Base-by-base conservation (phyloP, 2,113 vertebrate species). In the Myocastor coypus region DNA sequence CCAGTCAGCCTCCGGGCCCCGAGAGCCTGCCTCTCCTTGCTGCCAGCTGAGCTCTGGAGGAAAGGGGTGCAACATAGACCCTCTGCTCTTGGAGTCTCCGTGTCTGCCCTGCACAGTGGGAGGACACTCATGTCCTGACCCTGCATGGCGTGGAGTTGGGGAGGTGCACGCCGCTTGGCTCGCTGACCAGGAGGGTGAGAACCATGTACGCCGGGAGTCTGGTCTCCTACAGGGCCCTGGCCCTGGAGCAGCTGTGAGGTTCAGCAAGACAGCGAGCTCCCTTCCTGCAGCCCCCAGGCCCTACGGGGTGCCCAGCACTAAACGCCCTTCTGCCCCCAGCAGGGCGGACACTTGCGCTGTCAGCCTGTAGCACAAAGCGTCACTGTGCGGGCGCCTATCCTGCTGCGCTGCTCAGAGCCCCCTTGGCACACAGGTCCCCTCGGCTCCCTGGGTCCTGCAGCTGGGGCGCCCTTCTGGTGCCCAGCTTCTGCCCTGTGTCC, bases 181-280 rank as follows among this genome's bases (percentile, higher is more conserved):
- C 24, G 37, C 3, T 3, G 12, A 7, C 57, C 57, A 37, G 19
- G 11, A 4, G 22, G 17, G 10, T 1, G 32, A 32, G 71, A 19
- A 71, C 42, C n/a, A 55, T n/a, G 12, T 12, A 22, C n/a, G 20
- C 50, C 34, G 37, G 5, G 50, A 3, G 0, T 34, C 75, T 50
- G 73, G 10, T 19, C 59, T 19, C 42, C 11, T n/a, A 30, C 20
- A 11, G 17, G 34, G 7, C 40, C 52, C 7, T 3, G 28, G 7
- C 10, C 37, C 28, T n/a, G 11, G 42, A 26, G 22, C 10, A 42
- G 7, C 2, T 0, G 10, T 61, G 28, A n/a, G 14, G 34, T 32
- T 32, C 8, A 24, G 11, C 5, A 7, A 55, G 68, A 13, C 0
- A 10, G 6, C 16, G 28, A 68, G 57, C n/a, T n/a, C 2, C 0